Conservation (phyloP, 2,888 invertebrate genomes). For the Metopia argyrocephala region DNA sequence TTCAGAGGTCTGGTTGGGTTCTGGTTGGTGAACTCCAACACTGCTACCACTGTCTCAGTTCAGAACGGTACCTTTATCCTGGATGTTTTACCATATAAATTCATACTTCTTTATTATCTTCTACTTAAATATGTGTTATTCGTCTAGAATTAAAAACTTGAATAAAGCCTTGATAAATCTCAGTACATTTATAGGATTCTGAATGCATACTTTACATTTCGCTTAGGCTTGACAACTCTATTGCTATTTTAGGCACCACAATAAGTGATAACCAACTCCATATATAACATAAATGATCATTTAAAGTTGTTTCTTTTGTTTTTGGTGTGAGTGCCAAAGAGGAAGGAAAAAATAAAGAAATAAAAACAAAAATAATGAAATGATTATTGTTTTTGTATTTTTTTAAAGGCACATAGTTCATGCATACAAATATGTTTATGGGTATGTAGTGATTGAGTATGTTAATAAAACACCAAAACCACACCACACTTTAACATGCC, state of each 20-base stretch:
- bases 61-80: too few species aligned
- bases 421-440: not conserved
- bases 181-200: too few species aligned
- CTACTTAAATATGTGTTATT: too few species aligned
- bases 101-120: too few species aligned
- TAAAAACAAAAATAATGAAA: constrained; percentile 21
- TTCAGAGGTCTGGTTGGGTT: too few species aligned
- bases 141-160: too few species aligned
- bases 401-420: not conserved
- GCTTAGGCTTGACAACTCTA: not conserved
- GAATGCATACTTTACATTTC: not conserved
- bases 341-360: constrained; percentile 16
- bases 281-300: constrained; percentile 29
- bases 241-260: not conserved
- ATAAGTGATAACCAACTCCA: constrained; percentile 37
- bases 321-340: constrained; percentile 46
- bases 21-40: too few species aligned
- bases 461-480: constrained; percentile 15
- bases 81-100: too few species aligned
- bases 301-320: constrained; percentile 8
- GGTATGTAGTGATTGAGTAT: not conserved
- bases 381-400: constrained; percentile 21
- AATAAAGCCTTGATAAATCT: not conserved
- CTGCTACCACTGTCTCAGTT: too few species aligned
- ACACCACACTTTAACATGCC: not conserved